These are phyloP conservation scores for Girardia tigrina DNA, from an alignment of 2,888 invertebrate genomes.

Conservation along the genomic window DNA sequence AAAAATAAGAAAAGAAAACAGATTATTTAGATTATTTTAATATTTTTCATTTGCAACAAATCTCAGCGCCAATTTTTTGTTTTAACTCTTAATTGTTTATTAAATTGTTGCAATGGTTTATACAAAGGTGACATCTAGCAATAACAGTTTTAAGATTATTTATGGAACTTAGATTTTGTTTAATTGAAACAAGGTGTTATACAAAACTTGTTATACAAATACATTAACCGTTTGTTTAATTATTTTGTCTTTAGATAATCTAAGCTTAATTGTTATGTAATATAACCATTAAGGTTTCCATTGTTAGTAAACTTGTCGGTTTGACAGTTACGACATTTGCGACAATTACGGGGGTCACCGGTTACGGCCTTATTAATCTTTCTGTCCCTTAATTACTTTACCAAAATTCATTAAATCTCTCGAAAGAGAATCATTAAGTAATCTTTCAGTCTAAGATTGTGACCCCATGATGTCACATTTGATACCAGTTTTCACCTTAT, in stretches of 20 bases:
- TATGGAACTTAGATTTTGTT: not conserved
- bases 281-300: not conserved
- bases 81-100: not conserved
- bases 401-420: no score
- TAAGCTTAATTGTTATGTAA: conserved; percentile 10
- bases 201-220: not conserved
- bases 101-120: conserved; percentile 8
- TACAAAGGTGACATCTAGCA: conserved; percentile 13
- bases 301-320: not conserved
- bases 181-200: conserved; percentile 9
- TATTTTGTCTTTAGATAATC: not conserved
- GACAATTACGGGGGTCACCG: no score
- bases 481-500: no score
- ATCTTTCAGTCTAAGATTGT: no score
- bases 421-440: no score
- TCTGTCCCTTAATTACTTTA: no score
- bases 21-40: not conserved
- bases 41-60: not conserved
- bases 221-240: not conserved
- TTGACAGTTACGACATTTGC: no score
- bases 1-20: not conserved
- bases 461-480: no score
- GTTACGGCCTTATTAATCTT: no score
- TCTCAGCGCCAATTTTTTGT: not conserved
- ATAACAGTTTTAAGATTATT: conserved; percentile 10